Evolutionary conservation across 2,113 vertebrate genomes (phyloP).

Genomic region (Nipponia nippon): DNA sequence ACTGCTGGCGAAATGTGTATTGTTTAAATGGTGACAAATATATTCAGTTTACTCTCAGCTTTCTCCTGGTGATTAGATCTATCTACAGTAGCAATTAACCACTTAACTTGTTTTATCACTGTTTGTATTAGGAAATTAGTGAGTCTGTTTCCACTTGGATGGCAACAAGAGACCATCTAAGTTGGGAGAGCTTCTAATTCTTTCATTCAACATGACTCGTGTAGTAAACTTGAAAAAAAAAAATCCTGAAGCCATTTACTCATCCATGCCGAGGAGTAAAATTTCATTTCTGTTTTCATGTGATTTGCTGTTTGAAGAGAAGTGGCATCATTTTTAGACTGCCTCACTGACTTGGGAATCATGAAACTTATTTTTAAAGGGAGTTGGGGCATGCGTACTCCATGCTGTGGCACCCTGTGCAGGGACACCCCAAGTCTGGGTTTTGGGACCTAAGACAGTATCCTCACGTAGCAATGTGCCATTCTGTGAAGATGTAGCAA

Average conservation of each 20-base stretch:
- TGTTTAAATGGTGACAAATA: neutral
- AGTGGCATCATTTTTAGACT: neutral
- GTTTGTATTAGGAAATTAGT: neutral
- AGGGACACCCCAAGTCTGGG: neutral
- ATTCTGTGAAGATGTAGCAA: neutral
- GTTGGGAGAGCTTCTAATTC: neutral
- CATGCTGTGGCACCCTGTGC: neutral
- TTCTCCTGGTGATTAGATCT: neutral
- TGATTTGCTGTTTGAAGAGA: neutral
- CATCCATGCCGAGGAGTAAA: neutral
- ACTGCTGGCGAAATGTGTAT: neutral
- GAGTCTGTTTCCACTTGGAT: neutral
- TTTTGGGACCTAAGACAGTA: neutral
- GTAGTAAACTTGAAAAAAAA: neutral
- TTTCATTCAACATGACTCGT: neutral
- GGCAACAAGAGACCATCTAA: neutral
- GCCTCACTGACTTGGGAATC: neutral
- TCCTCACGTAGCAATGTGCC: neutral
- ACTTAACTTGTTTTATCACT: neutral
- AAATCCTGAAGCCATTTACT: neutral
- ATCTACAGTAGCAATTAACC: neutral
- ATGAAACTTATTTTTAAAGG: neutral
- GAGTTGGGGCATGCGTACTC: neutral
- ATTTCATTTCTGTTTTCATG: neutral
- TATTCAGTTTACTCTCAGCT: neutral